These are phyloP conservation scores for Procambarus virginalis DNA, from an alignment of 1,140 invertebrate genomes.

Conservation along the genomic window DNA sequence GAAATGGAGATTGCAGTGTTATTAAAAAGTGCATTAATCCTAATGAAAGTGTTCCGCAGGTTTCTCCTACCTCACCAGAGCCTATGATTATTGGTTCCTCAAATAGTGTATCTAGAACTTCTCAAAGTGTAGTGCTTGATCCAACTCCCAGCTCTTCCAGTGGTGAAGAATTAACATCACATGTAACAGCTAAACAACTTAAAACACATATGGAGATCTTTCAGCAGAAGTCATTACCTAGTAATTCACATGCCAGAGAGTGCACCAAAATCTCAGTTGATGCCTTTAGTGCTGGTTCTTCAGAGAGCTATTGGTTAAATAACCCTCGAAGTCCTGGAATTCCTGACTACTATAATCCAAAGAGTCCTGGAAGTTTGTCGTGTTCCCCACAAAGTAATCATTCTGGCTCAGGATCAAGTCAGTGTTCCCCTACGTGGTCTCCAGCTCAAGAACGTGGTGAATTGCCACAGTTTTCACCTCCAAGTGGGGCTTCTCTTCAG, in stretches of 20 bases:
- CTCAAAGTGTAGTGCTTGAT: not conserved
- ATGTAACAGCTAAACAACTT: not conserved
- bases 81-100: not conserved
- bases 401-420: constrained; percentile 20
- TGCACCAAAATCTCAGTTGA: not conserved
- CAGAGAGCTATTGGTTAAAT: not conserved
- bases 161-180: not conserved
- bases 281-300: not conserved
- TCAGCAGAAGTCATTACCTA: not conserved
- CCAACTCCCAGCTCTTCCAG: not conserved
- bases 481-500: not conserved
- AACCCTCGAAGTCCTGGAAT: not conserved
- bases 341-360: not conserved
- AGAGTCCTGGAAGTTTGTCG: constrained; percentile 43
- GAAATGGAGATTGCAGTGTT: not conserved
- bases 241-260: not conserved
- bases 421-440: constrained; percentile 39
- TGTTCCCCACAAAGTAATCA: constrained; percentile 43
- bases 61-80: not conserved
- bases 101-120: not conserved
- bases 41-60: not conserved
- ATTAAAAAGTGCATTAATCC: not conserved
- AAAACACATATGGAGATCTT: not conserved
- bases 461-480: constrained; percentile 5
- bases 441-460: constrained; percentile 10